Conservation (phyloP, 1,140 invertebrate genomes). For the Bemisia tabaci region DNA sequence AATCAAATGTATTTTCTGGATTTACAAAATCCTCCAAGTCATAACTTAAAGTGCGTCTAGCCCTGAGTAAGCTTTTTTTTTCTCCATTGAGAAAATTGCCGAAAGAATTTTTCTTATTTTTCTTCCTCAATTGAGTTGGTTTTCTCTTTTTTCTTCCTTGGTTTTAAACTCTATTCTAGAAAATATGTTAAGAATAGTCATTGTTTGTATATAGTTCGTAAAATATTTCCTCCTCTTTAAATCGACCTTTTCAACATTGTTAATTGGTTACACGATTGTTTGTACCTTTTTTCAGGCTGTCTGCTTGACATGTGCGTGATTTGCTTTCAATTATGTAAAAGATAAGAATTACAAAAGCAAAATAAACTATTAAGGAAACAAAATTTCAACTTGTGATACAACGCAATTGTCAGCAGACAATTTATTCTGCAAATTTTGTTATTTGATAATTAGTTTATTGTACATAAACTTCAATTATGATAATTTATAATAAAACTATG, state of each 20-base stretch:
- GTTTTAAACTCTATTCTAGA: neutral
- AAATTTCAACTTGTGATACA: neutral
- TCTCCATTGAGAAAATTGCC: no score
- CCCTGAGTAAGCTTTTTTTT: no score
- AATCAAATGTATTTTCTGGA: no score
- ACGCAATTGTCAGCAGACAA: neutral
- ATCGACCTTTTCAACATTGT: neutral
- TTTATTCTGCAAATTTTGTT: neutral
- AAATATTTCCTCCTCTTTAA: neutral
- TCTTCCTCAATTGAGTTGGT: no score
- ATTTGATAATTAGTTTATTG: neutral
- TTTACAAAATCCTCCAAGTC: no score
- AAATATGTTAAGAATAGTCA: neutral
- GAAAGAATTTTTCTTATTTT: slow-evolving; percentile 19
- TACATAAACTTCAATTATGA: neutral
- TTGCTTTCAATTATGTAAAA: no score
- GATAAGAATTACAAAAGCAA: no score
- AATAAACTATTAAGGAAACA: no score
- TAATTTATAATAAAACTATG: neutral
- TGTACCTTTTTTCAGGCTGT: neutral
- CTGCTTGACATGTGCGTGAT: no score
- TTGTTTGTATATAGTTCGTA: neutral
- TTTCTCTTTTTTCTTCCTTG: neutral
- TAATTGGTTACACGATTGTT: neutral
- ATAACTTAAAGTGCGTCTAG: no score